Percentiles rank a stretch among this genome's conserved stretches.
Evolutionary conservation across 2,888 invertebrate genomes (phyloP).

Genomic region (Orchesellides sinensis): DNA sequence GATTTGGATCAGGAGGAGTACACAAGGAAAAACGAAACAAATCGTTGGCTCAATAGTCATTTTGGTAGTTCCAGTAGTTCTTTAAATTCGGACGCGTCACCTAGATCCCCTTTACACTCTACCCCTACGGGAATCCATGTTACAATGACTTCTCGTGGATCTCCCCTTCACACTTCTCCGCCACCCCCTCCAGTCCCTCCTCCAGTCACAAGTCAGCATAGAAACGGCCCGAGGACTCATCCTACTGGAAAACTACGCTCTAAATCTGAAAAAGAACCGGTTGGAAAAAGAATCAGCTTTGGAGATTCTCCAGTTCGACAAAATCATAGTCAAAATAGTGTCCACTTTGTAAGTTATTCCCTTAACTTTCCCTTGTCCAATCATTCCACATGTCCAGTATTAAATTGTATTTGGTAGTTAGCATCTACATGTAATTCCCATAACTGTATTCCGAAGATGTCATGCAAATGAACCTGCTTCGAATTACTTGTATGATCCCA

Average conservation of each 20-base stretch:
- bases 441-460: too few species aligned
- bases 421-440: too few species aligned
- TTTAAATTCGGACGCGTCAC: constrained; percentile 72
- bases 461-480: too few species aligned
- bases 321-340: constrained; percentile 72
- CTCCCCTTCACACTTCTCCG: constrained; percentile 70
- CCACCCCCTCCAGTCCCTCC: constrained; percentile 66
- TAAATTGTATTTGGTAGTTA: too few species aligned
- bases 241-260: constrained; percentile 47
- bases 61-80: constrained; percentile 81
- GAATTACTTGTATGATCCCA: too few species aligned
- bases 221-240: constrained; percentile 45
- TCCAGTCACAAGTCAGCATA: not conserved
- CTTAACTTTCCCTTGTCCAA: constrained; percentile 28
- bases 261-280: constrained; percentile 64
- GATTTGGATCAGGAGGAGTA: constrained; percentile 93
- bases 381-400: not conserved
- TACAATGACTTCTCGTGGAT: constrained; percentile 74
- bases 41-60: constrained; percentile 93
- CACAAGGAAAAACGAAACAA: constrained; percentile 92
- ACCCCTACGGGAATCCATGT: constrained; percentile 74
- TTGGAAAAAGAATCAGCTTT: constrained; percentile 74
- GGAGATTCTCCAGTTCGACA: constrained; percentile 72
- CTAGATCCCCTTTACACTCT: constrained; percentile 70
- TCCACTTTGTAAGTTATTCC: constrained; percentile 73